Evolutionary conservation across 2,113 vertebrate genomes (phyloP), one percentile per base, ranked within the genome.

Genomic region (Oxygymnocypris stewartii): DNA sequence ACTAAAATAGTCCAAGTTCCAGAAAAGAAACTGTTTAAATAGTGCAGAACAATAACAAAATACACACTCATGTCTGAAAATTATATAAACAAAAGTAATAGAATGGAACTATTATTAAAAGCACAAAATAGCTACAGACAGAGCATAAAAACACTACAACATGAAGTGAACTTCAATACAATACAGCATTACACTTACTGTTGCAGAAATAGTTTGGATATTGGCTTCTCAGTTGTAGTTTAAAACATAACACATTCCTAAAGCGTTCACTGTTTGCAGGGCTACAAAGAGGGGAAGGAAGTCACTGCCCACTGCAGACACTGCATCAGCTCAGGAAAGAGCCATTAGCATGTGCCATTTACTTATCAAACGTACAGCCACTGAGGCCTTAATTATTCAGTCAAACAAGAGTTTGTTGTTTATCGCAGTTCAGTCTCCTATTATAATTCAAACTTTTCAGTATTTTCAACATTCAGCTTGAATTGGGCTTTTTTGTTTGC

Each of bases 101-200:
- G 18, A 69, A 16, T 20, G 67, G 67, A 18, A 37, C 18, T 10
- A 71, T 20, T 37, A 20, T 40, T n/a, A 23, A 61, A 59, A 79
- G 4, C 67, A 71, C 61, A 47, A n/a, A 49, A 23, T 42, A 31
- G 20, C 14, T 20, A 20, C 13, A 71, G 23, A 71, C 67, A 1
- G 18, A 40, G 18, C 25, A 13, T 47, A 6, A 18, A 77, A 11
- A 65, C 12, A 47, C 57, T 61, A 61, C 20, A 2, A 61, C 57
- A 10, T 61, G 57, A 51, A 73, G 49, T 10, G 7, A 51, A 0
- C 73, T 79, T 35, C 18, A 77, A 13, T 76, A 59, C 2, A 23
- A 11, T 51, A 59, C n/a, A 75, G 40, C 42, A 54, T 6, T 28
- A 85, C 82, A 94, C 92, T 94, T 89, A 94, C 94, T 89, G 84